Evolutionary conservation across 2,888 invertebrate species (phyloP), one percentile per base, ranked within the genome.

Genomic region (Lepidocyrtinus sp.): DNA sequence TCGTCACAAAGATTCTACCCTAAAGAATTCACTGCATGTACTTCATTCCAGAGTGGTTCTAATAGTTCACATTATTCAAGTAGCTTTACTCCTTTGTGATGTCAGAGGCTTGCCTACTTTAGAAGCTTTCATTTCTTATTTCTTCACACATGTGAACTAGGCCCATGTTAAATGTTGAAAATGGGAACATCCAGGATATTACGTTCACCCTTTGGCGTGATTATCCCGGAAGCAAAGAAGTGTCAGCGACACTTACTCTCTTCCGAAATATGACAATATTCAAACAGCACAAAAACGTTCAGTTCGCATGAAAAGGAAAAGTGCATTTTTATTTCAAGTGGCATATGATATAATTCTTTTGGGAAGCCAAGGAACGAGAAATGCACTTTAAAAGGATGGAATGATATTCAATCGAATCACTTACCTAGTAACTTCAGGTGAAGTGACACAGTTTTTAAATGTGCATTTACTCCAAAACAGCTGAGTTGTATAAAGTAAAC

Each of bases 171-270:
- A 36, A 9, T 36, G 36, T 36, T n/a, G n/a, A 12, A 36, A 36
- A 55, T 17, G n/a, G 55, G 55, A 55, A 75, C 75, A 75, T 46
- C 62, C 67, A 45, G 75, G 65, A 75, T 68, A 69, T 69, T 69
- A 67, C 68, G 69, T n/a, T n/a, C n/a, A n/a, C n/a, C n/a, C n/a
- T n/a, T 67, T 55, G 55, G n/a, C 15, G 55, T n/a, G 55, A 15
- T 7, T n/a, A 15, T n/a, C 3, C 55, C n/a, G n/a, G n/a, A n/a
- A n/a, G n/a, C 9, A 55, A 55, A 17, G 55, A 55, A 15, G n/a
- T n/a, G 55, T 55, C 55, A 55, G 67, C 69, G 75, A 61, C 75
- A 75, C 19, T 46, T 61, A 25, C 70, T 25, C 26, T 2, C 64
- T 69, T 26, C 59, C 61, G 55, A 19, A 61, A 70, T 19, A 25